phyloP scores from a whole-genome alignment of 35 echinoderm and acorn worm species.

The Lytechinus variegatus region DNA sequence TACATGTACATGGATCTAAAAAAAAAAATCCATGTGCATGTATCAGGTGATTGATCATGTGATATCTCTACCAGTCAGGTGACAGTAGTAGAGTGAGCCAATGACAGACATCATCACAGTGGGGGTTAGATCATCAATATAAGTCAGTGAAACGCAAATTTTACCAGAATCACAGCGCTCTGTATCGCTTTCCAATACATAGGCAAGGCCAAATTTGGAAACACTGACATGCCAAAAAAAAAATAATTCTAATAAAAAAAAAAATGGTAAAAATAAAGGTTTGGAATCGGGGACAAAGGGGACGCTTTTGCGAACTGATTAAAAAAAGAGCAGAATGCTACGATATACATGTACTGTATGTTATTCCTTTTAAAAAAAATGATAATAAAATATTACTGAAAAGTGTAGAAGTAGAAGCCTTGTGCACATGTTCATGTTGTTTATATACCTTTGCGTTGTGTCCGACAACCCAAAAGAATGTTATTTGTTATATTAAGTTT shows the following conservation, averaged over 20 bases:
- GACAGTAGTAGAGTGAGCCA: slow-evolving; percentile 23
- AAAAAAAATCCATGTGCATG: not conserved
- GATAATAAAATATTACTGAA: too few relatives aligned
- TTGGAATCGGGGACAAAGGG: not conserved
- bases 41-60: not conserved
- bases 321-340: not conserved
- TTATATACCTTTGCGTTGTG: too few relatives aligned
- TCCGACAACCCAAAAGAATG: too few relatives aligned
- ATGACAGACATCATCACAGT: slow-evolving; percentile 51
- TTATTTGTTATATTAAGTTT: too few relatives aligned
- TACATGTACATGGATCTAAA: not conserved
- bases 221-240: not conserved
- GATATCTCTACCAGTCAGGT: not conserved
- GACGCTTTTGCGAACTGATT: not conserved
- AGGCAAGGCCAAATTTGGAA: not conserved
- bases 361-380: too few relatives aligned
- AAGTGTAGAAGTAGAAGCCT: too few relatives aligned
- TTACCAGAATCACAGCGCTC: slow-evolving; percentile 15
- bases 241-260: not conserved
- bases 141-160: slow-evolving; percentile 35
- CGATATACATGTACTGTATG: not conserved
- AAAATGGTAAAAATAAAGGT: not conserved
- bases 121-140: slow-evolving; percentile 50
- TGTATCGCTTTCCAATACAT: not conserved
- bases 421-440: too few relatives aligned